Conservation (phyloP, 2,888 invertebrate species). For the Plagiodera versicolora region DNA sequence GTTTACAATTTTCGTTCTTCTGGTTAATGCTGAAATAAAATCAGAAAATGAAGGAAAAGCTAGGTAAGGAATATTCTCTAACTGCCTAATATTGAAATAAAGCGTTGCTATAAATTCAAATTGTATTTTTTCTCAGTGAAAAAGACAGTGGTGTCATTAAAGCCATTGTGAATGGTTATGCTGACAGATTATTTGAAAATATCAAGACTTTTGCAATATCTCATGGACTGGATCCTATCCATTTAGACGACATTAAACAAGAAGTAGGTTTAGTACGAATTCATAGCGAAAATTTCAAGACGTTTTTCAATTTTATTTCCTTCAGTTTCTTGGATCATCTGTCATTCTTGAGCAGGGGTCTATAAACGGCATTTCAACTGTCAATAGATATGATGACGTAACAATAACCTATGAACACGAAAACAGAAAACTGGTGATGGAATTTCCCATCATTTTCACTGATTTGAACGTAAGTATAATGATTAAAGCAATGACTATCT, state of each 20-base stretch:
- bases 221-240: slow-evolving; percentile 57
- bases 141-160: slow-evolving; percentile 13
- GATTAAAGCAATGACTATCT: no score
- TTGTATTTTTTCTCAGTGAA: background rate
- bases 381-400: slow-evolving; percentile 57
- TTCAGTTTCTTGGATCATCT: slow-evolving; percentile 12
- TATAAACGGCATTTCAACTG: slow-evolving; percentile 57
- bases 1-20: no score
- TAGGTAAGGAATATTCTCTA: no score
- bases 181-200: slow-evolving; percentile 56
- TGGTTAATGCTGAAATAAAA: no score
- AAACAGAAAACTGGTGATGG: slow-evolving; percentile 18
- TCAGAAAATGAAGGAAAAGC: no score
- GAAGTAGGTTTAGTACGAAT: slow-evolving; percentile 55
- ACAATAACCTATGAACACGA: slow-evolving; percentile 24
- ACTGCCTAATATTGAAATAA: no score
- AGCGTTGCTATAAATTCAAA: background rate
- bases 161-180: slow-evolving; percentile 46
- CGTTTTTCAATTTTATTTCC: background rate
- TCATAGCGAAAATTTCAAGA: background rate
- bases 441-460: slow-evolving; percentile 29
- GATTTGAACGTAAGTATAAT: slow-evolving; percentile 30
- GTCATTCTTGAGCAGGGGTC: slow-evolving; percentile 52
- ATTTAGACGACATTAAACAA: slow-evolving; percentile 55
- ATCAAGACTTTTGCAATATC: slow-evolving; percentile 53